Conservation (phyloP, 1,140 invertebrate genomes). For the Zaprionus tsacasi region DNA sequence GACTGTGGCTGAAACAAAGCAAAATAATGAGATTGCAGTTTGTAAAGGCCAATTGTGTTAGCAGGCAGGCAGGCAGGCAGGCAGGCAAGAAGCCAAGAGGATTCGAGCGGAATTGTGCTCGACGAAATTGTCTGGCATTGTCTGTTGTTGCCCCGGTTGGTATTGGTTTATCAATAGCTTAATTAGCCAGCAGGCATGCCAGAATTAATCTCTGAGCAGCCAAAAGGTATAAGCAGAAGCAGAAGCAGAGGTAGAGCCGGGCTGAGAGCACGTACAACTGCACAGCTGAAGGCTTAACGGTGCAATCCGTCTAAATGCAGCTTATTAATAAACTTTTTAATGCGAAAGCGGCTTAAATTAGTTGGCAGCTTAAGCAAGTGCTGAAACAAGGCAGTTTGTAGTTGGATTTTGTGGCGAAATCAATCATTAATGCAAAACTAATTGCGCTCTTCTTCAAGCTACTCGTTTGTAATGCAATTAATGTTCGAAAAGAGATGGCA, state of each 20-base stretch:
- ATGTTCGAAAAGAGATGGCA: slow-evolving; percentile 36
- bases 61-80: not conserved
- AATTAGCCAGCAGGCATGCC: slow-evolving; percentile 43
- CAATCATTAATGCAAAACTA: slow-evolving; percentile 45
- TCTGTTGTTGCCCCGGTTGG: slow-evolving; percentile 4
- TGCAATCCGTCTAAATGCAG: slow-evolving; percentile 22
- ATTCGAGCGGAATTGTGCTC: not conserved
- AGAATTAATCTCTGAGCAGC: slow-evolving; percentile 28
- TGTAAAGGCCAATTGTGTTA: slow-evolving; percentile 31
- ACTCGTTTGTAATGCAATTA: slow-evolving; percentile 62
- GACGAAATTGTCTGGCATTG: slow-evolving; percentile 12
- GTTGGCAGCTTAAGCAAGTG: slow-evolving; percentile 19
- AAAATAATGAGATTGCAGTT: slow-evolving; percentile 19
- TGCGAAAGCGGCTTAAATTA: slow-evolving; percentile 52
- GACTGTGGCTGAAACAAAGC: slow-evolving; percentile 5
- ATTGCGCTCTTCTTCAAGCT: slow-evolving; percentile 24
- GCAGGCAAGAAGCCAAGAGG: not conserved
- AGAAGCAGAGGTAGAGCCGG: not conserved
- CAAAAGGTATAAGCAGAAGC: slow-evolving; percentile 21
- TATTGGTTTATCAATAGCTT: slow-evolving; percentile 30
- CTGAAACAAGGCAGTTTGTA: slow-evolving; percentile 7
- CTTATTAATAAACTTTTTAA: slow-evolving; percentile 68
- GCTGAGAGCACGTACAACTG: slow-evolving; percentile 44
- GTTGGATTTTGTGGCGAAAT: slow-evolving; percentile 20
- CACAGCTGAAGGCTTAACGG: slow-evolving; percentile 8